A percentile compares a stretch with the other conserved stretches of the same genome.
phyloP scores from a whole-genome alignment of 2,797 vertebrate species.

The Sebastes steindachneri region DNA sequence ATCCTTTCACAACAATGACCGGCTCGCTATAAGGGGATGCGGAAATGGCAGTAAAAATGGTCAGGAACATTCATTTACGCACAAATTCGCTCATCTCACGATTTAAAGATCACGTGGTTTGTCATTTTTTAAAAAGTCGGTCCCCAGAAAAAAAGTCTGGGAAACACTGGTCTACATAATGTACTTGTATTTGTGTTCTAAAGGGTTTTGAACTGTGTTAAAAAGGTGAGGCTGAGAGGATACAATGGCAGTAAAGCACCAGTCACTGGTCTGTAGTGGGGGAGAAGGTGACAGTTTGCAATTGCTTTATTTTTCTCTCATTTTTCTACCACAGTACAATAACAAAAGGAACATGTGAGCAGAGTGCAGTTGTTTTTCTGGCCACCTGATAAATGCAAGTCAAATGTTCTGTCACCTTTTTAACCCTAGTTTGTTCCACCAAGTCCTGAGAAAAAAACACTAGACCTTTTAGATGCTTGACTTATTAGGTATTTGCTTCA shows the following conservation, averaged over 20 bases:
- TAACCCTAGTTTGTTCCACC: neutral
- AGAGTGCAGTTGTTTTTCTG: neutral
- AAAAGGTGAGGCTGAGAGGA: neutral
- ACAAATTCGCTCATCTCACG: no score
- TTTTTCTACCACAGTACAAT: neutral
- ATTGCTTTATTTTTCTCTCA: neutral
- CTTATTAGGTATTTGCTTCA: neutral
- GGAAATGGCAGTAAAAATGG: no score
- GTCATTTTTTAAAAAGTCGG: no score
- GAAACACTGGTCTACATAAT: no score
- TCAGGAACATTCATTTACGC: no score
- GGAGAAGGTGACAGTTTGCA: neutral
- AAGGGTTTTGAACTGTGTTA: no score
- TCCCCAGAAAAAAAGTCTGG: no score
- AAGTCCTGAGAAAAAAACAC: neutral
- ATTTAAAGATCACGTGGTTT: no score
- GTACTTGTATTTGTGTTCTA: no score
- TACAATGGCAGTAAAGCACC: neutral
- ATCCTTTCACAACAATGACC: no score
- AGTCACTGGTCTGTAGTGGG: neutral
- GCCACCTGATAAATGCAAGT: neutral
- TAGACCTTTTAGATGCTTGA: neutral
- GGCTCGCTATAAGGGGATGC: no score
- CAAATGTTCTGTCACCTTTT: neutral
- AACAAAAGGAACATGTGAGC: neutral